A percentile compares a stretch with the other conserved stretches of the same genome.
Conservation (phyloP, 2,113 vertebrate species). For the Nettapus auritus region DNA sequence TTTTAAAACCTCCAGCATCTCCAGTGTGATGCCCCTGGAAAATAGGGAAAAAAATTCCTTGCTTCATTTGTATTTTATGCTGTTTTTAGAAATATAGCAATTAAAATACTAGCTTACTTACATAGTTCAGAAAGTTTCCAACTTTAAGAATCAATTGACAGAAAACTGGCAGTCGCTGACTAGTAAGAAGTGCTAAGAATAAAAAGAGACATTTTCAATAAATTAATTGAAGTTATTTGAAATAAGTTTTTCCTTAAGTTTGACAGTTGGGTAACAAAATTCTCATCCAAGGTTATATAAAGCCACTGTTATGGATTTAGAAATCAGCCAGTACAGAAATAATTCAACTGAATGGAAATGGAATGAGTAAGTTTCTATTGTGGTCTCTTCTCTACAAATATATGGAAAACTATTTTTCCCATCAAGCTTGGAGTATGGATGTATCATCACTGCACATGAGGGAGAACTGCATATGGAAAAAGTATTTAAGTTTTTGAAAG, state of each 20-base stretch:
- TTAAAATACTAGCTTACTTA: conserved; percentile 70
- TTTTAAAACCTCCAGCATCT: conserved; percentile 92
- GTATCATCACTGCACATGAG: background rate
- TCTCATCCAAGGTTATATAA: background rate
- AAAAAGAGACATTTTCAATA: background rate
- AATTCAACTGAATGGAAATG: background rate
- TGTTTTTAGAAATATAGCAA: background rate
- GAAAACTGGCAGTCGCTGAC: conserved; percentile 85
- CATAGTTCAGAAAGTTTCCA: conserved; percentile 97
- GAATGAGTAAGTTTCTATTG: background rate
- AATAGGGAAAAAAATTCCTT: background rate
- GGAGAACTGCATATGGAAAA: background rate
- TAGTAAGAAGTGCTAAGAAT: conserved; percentile 82
- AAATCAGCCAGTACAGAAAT: conserved; percentile 12
- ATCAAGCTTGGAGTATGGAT: background rate
- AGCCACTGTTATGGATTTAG: background rate
- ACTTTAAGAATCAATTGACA: conserved; percentile 91
- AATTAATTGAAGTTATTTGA: background rate
- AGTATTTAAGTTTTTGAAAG: background rate
- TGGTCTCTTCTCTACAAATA: background rate
- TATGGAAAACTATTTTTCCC: background rate
- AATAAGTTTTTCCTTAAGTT: background rate
- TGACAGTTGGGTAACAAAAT: background rate
- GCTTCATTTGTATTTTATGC: background rate
- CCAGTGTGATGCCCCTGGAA: conserved; percentile 92